Evolutionary conservation across 2,888 invertebrate species (phyloP).

Genomic region (Micropterix aruncella): DNA sequence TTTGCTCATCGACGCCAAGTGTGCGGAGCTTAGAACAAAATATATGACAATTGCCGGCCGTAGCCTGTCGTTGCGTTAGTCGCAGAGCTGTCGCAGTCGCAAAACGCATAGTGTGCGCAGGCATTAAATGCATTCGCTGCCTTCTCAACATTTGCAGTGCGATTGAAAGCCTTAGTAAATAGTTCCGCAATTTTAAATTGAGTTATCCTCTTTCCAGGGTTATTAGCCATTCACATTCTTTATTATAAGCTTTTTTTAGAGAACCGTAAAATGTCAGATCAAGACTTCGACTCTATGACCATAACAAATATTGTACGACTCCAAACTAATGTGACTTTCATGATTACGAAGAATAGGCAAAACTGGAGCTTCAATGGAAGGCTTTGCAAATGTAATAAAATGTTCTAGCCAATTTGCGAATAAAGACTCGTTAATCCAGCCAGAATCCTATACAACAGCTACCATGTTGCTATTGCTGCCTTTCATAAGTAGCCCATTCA

Average conservation of each 20-base stretch:
- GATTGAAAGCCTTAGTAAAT: constrained; percentile 13
- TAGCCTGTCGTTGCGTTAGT: no score
- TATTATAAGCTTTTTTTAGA: constrained; percentile 11
- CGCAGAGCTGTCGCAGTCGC: no score
- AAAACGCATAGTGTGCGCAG: no score
- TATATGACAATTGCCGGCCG: no score
- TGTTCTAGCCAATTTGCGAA: constrained; percentile 16
- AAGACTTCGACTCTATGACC: constrained; percentile 14
- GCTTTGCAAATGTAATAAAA: constrained; percentile 14
- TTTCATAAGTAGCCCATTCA: no score
- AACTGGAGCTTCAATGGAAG: constrained; percentile 12
- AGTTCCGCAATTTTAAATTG: constrained; percentile 14
- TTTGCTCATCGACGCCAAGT: no score
- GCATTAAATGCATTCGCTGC: constrained; percentile 12
- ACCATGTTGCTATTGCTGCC: constrained; percentile 11
- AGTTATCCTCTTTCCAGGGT: constrained; percentile 12
- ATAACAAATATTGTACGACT: constrained; percentile 11
- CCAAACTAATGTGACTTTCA: constrained; percentile 14
- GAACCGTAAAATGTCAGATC: no score
- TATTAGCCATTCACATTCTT: constrained; percentile 14
- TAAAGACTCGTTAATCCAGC: constrained; percentile 16
- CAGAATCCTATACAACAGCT: constrained; percentile 14
- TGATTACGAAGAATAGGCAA: constrained; percentile 15
- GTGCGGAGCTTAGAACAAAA: no score
- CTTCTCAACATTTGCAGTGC: constrained; percentile 13